Conservation (phyloP, 2,797 vertebrate species). For the Salmo trutta region DNA sequence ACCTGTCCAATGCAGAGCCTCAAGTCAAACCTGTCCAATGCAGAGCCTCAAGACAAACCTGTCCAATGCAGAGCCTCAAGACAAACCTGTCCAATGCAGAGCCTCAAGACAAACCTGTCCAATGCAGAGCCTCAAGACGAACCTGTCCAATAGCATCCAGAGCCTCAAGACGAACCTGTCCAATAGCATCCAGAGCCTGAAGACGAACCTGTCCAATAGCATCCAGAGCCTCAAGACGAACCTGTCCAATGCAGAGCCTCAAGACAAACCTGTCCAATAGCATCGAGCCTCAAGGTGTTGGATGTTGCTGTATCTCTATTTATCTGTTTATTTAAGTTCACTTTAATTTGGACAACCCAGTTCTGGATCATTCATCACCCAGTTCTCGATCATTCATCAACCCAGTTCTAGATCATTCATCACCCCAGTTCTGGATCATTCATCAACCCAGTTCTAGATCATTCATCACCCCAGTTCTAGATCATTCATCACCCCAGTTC, state of each 20-base stretch:
- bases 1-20: too few relatives aligned
- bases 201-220: too few relatives aligned
- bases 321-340: neutral
- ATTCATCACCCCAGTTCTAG: neutral
- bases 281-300: neutral
- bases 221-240: too few relatives aligned
- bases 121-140: too few relatives aligned
- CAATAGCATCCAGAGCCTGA: neutral
- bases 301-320: neutral
- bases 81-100: too few relatives aligned
- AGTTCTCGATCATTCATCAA: neutral
- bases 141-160: too few relatives aligned
- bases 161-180: too few relatives aligned
- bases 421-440: neutral
- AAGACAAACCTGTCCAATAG: too few relatives aligned
- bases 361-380: neutral
- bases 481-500: neutral
- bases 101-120: too few relatives aligned
- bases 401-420: neutral
- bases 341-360: neutral
- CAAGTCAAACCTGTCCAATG: too few relatives aligned
- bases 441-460: neutral
- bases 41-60: too few relatives aligned
- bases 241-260: neutral
- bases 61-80: too few relatives aligned